phyloP scores from a whole-genome alignment of 2,113 vertebrate species.

The Megaceryle maxima region DNA sequence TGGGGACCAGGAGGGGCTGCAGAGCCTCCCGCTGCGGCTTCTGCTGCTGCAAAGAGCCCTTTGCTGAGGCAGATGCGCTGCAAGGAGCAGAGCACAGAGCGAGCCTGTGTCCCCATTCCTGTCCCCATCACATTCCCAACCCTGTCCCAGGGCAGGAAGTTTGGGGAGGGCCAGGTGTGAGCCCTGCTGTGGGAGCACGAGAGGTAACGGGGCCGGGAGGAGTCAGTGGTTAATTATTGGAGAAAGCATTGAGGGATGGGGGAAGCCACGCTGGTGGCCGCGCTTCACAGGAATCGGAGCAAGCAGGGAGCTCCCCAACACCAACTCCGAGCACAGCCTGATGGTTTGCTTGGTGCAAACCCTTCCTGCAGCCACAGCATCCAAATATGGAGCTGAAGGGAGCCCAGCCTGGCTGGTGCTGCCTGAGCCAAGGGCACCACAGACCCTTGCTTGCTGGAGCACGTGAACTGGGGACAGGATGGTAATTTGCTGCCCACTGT shows the following conservation, averaged over 20 bases:
- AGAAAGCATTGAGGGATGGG: not conserved
- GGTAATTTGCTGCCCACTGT: not conserved
- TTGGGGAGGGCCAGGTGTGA: not conserved
- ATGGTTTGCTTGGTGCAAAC: not conserved
- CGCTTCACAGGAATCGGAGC: not conserved
- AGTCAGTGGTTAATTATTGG: not conserved
- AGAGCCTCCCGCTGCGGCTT: not conserved
- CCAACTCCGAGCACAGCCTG: not conserved
- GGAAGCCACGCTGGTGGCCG: not conserved
- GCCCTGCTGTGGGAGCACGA: accelerated
- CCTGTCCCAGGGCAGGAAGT: not conserved
- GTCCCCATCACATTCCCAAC: not conserved
- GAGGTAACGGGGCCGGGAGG: not conserved
- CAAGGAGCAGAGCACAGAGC: not conserved
- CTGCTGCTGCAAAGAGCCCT: not conserved
- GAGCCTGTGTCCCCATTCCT: not conserved
- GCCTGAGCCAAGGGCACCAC: accelerated
- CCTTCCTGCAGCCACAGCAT: not conserved
- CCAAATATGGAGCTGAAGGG: accelerated
- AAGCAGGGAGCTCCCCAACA: not conserved
- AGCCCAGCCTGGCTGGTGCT: not conserved
- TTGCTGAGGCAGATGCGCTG: not conserved
- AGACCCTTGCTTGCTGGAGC: not conserved
- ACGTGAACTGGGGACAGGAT: not conserved
- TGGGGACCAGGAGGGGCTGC: not conserved